Percentiles rank a stretch among this genome's conserved stretches.
Conservation (phyloP, 2,113 vertebrate genomes). For the Manacus vitellinus region DNA sequence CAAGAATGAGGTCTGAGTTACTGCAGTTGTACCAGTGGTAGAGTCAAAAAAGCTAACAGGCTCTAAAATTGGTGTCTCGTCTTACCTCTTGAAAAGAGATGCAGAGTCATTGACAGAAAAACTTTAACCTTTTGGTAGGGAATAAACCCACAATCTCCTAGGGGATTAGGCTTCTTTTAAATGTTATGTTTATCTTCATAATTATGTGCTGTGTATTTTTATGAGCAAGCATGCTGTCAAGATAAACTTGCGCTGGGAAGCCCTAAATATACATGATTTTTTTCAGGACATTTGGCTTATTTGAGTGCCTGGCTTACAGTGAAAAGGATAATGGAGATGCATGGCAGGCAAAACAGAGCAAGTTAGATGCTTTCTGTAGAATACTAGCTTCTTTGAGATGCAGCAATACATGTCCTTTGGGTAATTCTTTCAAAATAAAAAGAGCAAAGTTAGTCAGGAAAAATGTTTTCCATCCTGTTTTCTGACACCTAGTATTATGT, state of each 20-base stretch:
- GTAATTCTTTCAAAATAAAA: not conserved
- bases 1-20: not conserved
- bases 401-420: not conserved
- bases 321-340: not conserved
- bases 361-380: not conserved
- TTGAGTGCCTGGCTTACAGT: not conserved
- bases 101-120: not conserved
- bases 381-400: not conserved
- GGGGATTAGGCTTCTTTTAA: not conserved
- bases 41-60: not conserved
- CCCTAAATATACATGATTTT: not conserved
- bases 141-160: not conserved
- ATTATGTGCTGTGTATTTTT: not conserved
- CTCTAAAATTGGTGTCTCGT: not conserved
- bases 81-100: not conserved
- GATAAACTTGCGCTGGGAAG: not conserved
- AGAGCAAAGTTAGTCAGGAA: not conserved
- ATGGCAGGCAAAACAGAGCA: not conserved
- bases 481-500: not conserved
- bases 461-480: not conserved
- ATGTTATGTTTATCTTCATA: not conserved
- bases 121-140: not conserved
- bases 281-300: not conserved
- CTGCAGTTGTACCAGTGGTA: not conserved
- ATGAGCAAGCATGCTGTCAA: not conserved